A percentile compares a stretch with the other conserved stretches of the same genome.
phyloP scores from a whole-genome alignment of 2,888 invertebrate genomes.

The Ypsolopha scabrella region DNA sequence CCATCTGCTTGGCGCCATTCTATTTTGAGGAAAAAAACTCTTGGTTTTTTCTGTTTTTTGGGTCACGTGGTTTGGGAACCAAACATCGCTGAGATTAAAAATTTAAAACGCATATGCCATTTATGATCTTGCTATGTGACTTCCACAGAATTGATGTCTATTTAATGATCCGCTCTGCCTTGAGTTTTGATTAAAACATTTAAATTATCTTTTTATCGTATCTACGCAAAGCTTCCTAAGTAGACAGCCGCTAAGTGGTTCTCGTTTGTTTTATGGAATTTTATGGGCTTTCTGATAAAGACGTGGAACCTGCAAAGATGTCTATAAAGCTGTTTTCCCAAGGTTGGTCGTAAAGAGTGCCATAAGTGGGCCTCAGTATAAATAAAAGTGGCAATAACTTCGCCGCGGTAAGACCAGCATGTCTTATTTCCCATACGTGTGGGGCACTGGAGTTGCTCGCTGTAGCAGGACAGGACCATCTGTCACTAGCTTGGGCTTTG shows the following conservation, averaged over 20 bases:
- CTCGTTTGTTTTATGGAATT: too few relatives aligned
- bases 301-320: too few relatives aligned
- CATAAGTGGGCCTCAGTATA: background rate
- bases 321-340: background rate
- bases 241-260: too few relatives aligned
- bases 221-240: too few relatives aligned
- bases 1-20: background rate
- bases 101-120: background rate
- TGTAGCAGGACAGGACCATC: background rate
- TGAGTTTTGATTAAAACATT: too few relatives aligned
- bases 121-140: background rate
- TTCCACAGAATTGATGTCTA: too few relatives aligned
- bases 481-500: background rate
- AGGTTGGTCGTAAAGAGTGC: background rate
- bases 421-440: background rate
- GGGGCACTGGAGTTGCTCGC: background rate
- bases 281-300: too few relatives aligned
- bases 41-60: background rate
- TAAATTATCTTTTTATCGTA: too few relatives aligned
- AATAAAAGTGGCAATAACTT: constrained; percentile 1
- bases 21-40: background rate
- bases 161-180: too few relatives aligned
- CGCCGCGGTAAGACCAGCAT: background rate
- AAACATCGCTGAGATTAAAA: background rate
- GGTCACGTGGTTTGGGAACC: background rate